Evolutionary conservation across 2,888 invertebrate genomes (phyloP), one percentile per base, ranked within the genome.

Genomic region (Asteroscopus sphinx): DNA sequence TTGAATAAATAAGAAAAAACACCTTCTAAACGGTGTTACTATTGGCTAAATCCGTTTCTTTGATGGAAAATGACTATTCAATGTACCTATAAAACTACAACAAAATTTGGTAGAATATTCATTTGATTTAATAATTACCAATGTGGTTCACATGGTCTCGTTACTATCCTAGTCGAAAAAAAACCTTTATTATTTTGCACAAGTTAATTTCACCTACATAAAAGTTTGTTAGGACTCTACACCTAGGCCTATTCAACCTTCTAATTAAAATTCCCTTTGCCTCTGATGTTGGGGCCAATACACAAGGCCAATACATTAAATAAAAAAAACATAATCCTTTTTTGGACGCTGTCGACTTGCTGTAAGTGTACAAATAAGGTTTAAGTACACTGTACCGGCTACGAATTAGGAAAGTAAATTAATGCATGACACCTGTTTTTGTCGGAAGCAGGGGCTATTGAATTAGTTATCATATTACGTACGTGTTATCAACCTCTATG

Each of bases 391-490:
- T n/a, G n/a, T n/a, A n/a, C n/a, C n/a, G 47, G 40, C 28, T 44
- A 47, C 66, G 21, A 71, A 66, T 45, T 67, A 59, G 71, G 71
- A 71, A 44, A 58, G 40, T 37, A 33, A 58, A 41, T 57, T 52
- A 58, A 47, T 32, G 45, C 41, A 40, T 47, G 42, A 71, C 66
- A 67, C 71, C 67, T 67, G 66, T 67, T 71, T 42, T 58, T 69
- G 44, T 66, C 59, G 66, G 71, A 67, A 67, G 67, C 51, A 26
- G 44, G 47, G 44, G 39, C 33, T 70, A 47, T 66, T 51, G 39
- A 67, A 66, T 66, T 66, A 66, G 42, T 51, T 49, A 41, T 48
- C 32, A 26, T 53, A 45, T 46, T 58, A 66, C 45, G 52, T 39
- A 35, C 30, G 42, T 57, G 35, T 46, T 53, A 49, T 39, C 17